Evolutionary conservation across 2,113 vertebrate species (phyloP), one percentile per base, ranked within the genome.

Genomic region (Trinectes maculatus): DNA sequence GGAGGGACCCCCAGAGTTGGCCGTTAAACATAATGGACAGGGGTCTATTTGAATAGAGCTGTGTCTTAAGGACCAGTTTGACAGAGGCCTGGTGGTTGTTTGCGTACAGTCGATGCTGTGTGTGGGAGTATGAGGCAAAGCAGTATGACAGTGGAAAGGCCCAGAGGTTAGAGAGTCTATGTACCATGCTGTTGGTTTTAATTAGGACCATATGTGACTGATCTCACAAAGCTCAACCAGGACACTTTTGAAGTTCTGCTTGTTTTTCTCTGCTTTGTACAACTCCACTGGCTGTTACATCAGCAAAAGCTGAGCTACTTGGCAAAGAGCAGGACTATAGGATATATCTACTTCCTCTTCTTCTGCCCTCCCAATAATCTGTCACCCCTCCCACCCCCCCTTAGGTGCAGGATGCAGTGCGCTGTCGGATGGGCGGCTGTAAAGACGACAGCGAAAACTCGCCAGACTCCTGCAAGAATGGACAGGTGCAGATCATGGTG

Each of bases 401-500:
- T 21, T 89, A 98, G 97, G 96, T 99, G 84, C 97, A 98, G 92
- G 97, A 98, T 0, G 97, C 97, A 29, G 95, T 99, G 42, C 96
- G 96, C 76, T 98, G 97, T 82, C 94, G 96, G 87, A 95, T 98
- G 91, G 97, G 96, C 0, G 95, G 94, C 54, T 99, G 97, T 86
- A 96, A 95, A 86, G 95, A 98, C 11, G 96, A 97, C 91, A 99
- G 97, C 11, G 96, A 99, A 79, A 98, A 98, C 92, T 99, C 97
- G 0, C 97, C 97, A 0, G 95, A 98, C 89, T 99, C 97, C 33
- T 99, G 97, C 92, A 99, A 99, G 91, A 99, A 99, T 0, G 97
- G 97, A 84, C 97, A 99, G 92, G 94, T 98, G 90, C 97, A 99
- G 94, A 98, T 99, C 92, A 94, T 98, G 97, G 97, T 99, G 95